Percentiles rank a stretch among this genome's conserved stretches.
These are phyloP conservation scores for Pseudoips prasinana DNA, from an alignment of 2,888 invertebrate genomes.

Conservation along the genomic window DNA sequence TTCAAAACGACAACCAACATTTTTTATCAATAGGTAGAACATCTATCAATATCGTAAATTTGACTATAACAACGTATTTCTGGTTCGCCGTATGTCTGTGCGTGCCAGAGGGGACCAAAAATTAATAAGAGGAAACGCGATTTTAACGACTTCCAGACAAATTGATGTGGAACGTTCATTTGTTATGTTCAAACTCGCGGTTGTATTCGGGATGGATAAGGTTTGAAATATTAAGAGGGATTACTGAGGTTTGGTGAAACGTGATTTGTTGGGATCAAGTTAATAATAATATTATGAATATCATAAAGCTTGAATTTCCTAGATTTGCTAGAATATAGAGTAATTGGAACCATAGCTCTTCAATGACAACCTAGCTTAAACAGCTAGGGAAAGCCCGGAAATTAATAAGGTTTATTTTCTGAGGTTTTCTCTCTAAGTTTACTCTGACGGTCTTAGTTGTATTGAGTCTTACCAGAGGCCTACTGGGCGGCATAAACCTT, in stretches of 20 bases:
- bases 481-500: no score
- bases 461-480: no score
- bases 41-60: conserved; percentile 60
- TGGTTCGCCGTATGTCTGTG: conserved; percentile 51
- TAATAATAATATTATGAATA: no score
- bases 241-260: no score
- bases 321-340: no score
- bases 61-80: conserved; percentile 55
- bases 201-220: conserved; percentile 37
- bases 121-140: conserved; percentile 74
- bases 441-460: no score
- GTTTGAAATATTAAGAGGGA: not conserved
- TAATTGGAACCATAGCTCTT: no score
- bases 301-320: no score
- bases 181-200: conserved; percentile 57
- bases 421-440: no score
- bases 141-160: conserved; percentile 71
- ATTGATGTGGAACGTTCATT: conserved; percentile 72
- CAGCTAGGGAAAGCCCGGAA: no score
- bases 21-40: conserved; percentile 37
- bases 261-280: not conserved
- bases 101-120: conserved; percentile 58
- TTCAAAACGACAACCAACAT: conserved; percentile 21
- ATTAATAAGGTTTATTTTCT: no score
- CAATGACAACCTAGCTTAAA: no score